Evolutionary conservation across 2,888 invertebrate genomes (phyloP), one percentile per base, ranked within the genome.

Genomic region (Drosophila algonquin): DNA sequence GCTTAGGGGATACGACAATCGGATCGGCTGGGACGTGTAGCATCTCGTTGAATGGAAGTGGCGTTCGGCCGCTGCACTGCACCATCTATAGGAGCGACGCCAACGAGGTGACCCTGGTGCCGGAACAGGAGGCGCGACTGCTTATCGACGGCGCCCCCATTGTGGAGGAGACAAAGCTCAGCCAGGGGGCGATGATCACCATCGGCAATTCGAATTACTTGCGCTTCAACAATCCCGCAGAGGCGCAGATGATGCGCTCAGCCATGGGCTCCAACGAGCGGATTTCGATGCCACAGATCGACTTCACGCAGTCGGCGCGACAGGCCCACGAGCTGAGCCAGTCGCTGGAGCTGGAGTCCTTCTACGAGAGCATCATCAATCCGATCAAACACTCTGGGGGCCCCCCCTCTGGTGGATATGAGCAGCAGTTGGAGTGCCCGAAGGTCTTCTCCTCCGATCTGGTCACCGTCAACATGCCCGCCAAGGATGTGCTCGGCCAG

Each of bases 181-280:
- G 95, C 12, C 97, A 97, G 94, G 98, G 98, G 88, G 97, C 97
- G 90, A 98, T 97, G 96, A 93, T 98, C 76, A 97, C 97, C 58
- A 95, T 98, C 81, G 98, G 98, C 32, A 94, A 97, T 56, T 97
- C 98, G 58, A 97, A 97, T 92, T 97, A 97, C 93, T 95, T 98
- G 92, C 95, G 98, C 48, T 98, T 97, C 93, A 98, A 98, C 93
- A 97, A 98, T 92, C 98, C 98, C 0, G 96, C 96, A 59, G 97
- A 98, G 91, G 97, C 97, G 5, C 95, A 96, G 91, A 94, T 97
- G 83, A 96, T 97, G 94, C 97, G 96, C 92, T 96, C 97, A 0
- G 96, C 96, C 6, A 93, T 97, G 74, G 93, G 91, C 63, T 92
- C 92, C 40, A 95, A 96, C 68, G 94, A 95, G 2, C 91, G 96